Evolutionary conservation across 1,140 invertebrate genomes (phyloP).

Genomic region (Rhagoletis zephyria): DNA sequence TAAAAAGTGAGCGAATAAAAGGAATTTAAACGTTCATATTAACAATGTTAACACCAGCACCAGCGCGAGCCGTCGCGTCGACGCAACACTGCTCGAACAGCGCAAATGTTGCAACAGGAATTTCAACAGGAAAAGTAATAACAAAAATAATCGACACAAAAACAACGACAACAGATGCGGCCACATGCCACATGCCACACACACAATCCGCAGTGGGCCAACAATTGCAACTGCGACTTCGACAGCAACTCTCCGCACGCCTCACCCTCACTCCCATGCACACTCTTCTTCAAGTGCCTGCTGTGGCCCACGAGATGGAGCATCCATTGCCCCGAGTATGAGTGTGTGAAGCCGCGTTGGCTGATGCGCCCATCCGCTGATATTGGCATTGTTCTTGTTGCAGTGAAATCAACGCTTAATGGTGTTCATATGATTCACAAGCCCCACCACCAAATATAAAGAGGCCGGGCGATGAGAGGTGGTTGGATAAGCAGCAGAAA

Average conservation of each 20-base stretch:
- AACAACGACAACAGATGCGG: neutral
- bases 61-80: neutral
- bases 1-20: constrained; percentile 51
- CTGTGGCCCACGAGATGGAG: neutral
- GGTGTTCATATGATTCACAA: constrained; percentile 50
- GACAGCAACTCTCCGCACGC: neutral
- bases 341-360: neutral
- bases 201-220: constrained; percentile 10
- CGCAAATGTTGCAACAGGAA: constrained; percentile 29
- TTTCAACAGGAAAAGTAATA: constrained; percentile 13
- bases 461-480: neutral
- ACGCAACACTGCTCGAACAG: neutral
- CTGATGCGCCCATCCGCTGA: neutral
- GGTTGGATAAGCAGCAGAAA: neutral
- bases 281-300: neutral
- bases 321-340: neutral
- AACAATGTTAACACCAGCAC: constrained; percentile 58
- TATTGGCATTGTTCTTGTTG: constrained; percentile 5
- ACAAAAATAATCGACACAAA: constrained; percentile 3
- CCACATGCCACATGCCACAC: neutral
- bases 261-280: neutral
- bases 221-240: neutral
- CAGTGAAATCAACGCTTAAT: constrained; percentile 49
- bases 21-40: constrained; percentile 54
- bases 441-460: neutral